Base-by-base conservation (phyloP, 1,140 invertebrate genomes). In the Drosophila willistoni region DNA sequence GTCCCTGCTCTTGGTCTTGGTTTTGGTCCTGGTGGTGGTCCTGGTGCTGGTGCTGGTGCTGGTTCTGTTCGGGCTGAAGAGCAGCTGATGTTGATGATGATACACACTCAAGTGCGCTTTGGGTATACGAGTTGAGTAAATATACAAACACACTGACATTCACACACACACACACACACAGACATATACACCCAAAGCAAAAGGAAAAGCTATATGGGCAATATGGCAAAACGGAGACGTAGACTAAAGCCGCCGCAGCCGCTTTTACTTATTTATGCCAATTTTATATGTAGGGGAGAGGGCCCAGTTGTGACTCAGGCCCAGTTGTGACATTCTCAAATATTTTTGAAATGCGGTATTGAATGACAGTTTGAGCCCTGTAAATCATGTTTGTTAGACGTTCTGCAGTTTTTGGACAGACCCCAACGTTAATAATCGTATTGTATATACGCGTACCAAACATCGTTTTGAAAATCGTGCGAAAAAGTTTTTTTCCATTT, bases 51-150 rank as follows among this genome's bases (percentile, higher is more conserved):
- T 66, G 42, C 44, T 44, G 64, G 77, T 56, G 41, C 47, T 54
- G 73, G 41, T 66, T 51, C 44, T 44, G 64, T 71, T 56, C 57
- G 54, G 34, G 64, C 74, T 85, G 85, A 89, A 89, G 84, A 89
- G 84, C 84, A 89, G 84, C 84, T 89, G 84, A 89, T 89, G 84
- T 89, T 89, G 84, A 89, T 89, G 84, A 90, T 89, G 84, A 89
- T 89, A 89, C 84, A 89, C 84, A 89, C 85, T 89, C 84, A 89
- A 89, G 84, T 89, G 84, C 74, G 84, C 84, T 89, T 90, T 89
- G 84, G 84, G 84, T 79, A 89, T 71, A 89, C 77, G 74, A 80
- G 81, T 90, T 89, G 81, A 80, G 85, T 78, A 89, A 83, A 87
- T 89, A 84, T 72, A 84, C 65, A 71, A 63, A 72, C 69, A 56